Evolutionary conservation across 2,113 vertebrate genomes (phyloP).

Genomic region (Otus sunia): DNA sequence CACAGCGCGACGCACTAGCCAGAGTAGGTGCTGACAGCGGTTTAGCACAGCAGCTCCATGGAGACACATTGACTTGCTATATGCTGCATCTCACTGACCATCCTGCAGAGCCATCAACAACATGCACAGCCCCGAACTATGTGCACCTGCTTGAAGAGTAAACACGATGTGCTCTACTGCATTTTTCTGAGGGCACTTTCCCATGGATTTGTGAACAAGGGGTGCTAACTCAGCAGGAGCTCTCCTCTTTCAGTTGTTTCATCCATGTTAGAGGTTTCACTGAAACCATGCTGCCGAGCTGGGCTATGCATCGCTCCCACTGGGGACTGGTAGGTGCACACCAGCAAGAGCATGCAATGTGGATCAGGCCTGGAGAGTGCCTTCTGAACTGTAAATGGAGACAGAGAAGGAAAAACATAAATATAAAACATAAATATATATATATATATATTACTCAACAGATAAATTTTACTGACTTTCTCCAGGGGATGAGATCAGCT

Average conservation of each 20-base stretch:
- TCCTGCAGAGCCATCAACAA: not conserved
- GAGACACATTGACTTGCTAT: accelerated
- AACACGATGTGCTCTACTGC: accelerated
- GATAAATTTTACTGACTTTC: not conserved
- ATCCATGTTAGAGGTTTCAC: not conserved
- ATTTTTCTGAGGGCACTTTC: not conserved
- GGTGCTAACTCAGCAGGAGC: accelerated
- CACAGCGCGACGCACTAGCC: accelerated
- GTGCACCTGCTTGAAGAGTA: accelerated
- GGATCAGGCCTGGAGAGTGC: too few relatives aligned
- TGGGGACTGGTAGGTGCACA: not conserved
- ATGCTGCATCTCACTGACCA: not conserved
- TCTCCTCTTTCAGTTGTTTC: accelerated
- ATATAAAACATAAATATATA: not conserved
- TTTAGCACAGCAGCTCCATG: not conserved
- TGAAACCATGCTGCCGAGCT: accelerated
- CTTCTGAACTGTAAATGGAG: not conserved
- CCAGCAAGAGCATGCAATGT: accelerated
- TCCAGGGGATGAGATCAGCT: not conserved
- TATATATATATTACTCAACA: not conserved
- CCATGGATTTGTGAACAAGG: accelerated
- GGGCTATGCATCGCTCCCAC: accelerated
- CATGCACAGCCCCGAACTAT: accelerated
- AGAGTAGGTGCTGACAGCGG: accelerated
- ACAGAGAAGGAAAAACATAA: not conserved